Base-by-base conservation (phyloP, 2,113 vertebrate species). In the Marcusenius ussheri region DNA sequence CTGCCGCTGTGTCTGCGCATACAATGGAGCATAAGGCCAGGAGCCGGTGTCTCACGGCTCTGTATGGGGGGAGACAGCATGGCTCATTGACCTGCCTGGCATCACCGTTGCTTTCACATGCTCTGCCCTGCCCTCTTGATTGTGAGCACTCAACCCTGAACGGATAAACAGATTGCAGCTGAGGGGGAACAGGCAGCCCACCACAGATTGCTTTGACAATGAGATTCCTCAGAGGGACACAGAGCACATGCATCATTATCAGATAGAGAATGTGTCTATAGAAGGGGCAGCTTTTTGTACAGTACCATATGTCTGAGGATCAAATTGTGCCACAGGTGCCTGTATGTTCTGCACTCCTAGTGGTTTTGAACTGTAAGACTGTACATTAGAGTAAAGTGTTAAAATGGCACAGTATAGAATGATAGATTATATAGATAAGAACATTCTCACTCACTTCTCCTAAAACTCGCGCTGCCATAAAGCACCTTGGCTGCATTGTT, bases 31-130 rank as follows among this genome's bases (percentile, higher is more conserved):
- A 96, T 94, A 94, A 96, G 95, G 95, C 93, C 93, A 92, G 93
- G 91, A 91, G 87, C 94, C 93, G 95, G 90, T 95, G 95, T 96
- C 96, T 96, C 95, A 95, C 96, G 96, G 95, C 95, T 95, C 96
- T 96, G 96, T 96, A 95, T 96, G 94, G 95, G 91, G 91, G 92
- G 93, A 94, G 94, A 95, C 96, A 96, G 95, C 95, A 91, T 89
- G 92, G 91, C 95, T 95, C 95, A 95, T 95, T 96, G 96, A 95
- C 94, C 94, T 93, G 94, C 91, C 53, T 87, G n/a, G 94, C 94
- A 95, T 93, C 93, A 94, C 95, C 95, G 95, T 96, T 95, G 96
- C 95, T 93, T 94, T 93, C 95, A 94, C 95, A 95, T 93, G 94
- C 94, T 91, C 93, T 92, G 50, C 89, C 92, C 92, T 7, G 92